These are phyloP conservation scores for Mantis religiosa DNA, from an alignment of 2,888 invertebrate genomes.

Conservation along the genomic window DNA sequence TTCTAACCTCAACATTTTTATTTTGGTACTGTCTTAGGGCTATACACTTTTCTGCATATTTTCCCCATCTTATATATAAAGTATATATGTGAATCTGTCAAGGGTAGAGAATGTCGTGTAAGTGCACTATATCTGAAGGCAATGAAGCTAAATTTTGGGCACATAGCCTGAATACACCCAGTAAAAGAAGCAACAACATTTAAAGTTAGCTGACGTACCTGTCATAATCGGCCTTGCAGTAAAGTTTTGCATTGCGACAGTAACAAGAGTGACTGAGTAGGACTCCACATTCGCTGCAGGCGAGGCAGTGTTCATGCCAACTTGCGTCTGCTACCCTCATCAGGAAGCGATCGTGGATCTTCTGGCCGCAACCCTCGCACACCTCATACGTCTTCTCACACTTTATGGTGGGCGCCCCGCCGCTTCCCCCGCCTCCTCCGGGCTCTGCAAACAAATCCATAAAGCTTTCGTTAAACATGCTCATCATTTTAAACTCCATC, in stretches of 20 bases:
- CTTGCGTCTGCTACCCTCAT: conserved; percentile 91
- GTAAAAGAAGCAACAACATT: too few relatives aligned
- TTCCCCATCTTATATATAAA: too few relatives aligned
- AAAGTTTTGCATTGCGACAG: conserved; percentile 87
- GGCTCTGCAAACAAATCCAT: conserved; percentile 8
- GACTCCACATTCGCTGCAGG: conserved; percentile 89
- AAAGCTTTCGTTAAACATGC: not conserved
- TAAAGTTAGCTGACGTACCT: conserved; percentile 52
- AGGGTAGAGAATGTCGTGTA: too few relatives aligned
- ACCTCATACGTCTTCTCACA: conserved; percentile 73
- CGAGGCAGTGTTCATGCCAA: conserved; percentile 95
- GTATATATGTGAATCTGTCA: too few relatives aligned
- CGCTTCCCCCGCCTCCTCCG: not conserved
- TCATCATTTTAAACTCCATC: too few relatives aligned
- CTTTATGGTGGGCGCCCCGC: conserved; percentile 20
- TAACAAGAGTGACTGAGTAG: conserved; percentile 91
- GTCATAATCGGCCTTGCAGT: conserved; percentile 96
- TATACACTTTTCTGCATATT: too few relatives aligned
- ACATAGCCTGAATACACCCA: too few relatives aligned
- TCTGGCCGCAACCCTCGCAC: conserved; percentile 92
- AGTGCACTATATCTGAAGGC: too few relatives aligned
- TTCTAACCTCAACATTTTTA: too few relatives aligned
- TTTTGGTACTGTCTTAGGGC: too few relatives aligned
- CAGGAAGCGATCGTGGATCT: conserved; percentile 91
- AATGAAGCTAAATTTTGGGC: too few relatives aligned